Evolutionary conservation across 2,797 vertebrate species (phyloP), one percentile per base, ranked within the genome.

Genomic region (Acanthiza pusilla): DNA sequence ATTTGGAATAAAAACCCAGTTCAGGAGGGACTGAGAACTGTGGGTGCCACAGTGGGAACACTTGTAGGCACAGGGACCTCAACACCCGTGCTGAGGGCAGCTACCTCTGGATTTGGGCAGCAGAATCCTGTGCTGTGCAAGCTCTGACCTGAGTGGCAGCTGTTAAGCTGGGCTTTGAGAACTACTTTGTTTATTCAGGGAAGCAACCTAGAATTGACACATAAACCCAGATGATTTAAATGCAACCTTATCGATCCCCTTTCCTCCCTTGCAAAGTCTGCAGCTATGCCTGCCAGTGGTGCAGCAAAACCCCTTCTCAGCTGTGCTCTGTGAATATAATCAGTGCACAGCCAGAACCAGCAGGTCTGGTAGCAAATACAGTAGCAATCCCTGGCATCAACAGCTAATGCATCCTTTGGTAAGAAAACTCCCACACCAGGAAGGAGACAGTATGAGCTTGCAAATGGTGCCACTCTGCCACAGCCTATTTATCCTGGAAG

Each of bases 401-500:
- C 36, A 88, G 54, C 25, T 54, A 73, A 50, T 29, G 32, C 62
- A 78, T 62, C 47, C 71, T 81, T 75, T 84, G 73, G 38, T 78
- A 84, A 68, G 66, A 50, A 40, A 86, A 88, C 73, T 65, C 82
- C 80, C 62, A 72, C 90, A 92, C n/a, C 43, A 68, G 79, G 77
- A 96, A 93, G 77, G 42, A 81, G 76, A 88, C 30, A 14, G 70
- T 9, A 61, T 18, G 55, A 88, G 70, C 61, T 60, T 71, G 78
- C 16, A 12, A 89, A 67, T 4, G 29, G 47, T 90, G 76, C 70
- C 85, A 43, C 70, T 76, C 81, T 72, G 61, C 90, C 80, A 95
- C 82, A 90, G 79, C 76, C 66, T 85, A 38, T 95, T 95, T 91
- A 93, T 94, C 83, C 73, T 94, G 81, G 62, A 89, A 95, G 75